Conservation (phyloP, 2,888 invertebrate genomes). For the Drosophila cracens region DNA sequence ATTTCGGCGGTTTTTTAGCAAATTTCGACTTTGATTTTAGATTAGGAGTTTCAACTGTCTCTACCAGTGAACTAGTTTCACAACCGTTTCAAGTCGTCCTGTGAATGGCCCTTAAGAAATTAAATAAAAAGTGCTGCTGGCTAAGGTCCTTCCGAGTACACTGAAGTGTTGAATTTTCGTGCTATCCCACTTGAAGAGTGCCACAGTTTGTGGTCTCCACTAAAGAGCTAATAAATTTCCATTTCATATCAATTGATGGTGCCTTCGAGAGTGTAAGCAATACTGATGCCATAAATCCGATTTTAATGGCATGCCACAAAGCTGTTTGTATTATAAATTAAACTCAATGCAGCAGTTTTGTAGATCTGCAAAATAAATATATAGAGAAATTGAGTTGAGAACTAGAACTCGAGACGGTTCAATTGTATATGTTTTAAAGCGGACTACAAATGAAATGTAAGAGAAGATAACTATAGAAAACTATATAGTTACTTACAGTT, state of each 20-base stretch:
- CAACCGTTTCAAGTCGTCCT: slow-evolving; percentile 4
- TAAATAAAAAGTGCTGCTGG: slow-evolving; percentile 24
- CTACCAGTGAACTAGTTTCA: slow-evolving; percentile 4
- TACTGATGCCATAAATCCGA: slow-evolving; percentile 40
- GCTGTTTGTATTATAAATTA: slow-evolving; percentile 10
- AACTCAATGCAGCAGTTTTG: neutral
- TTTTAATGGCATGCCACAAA: slow-evolving; percentile 48
- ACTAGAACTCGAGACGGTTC: neutral
- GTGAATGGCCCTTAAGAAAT: slow-evolving; percentile 44
- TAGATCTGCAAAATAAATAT: neutral
- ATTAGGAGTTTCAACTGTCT: slow-evolving; percentile 10
- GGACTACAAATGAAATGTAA: neutral
- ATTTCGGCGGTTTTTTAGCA: slow-evolving; percentile 58
- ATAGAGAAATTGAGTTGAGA: neutral
- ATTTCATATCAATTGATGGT: slow-evolving; percentile 54
- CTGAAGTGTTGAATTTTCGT: slow-evolving; percentile 17
- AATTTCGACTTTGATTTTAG: slow-evolving; percentile 63
- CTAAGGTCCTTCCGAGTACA: slow-evolving; percentile 30
- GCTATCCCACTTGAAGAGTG: neutral
- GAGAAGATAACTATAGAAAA: neutral
- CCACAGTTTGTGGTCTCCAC: slow-evolving; percentile 41
- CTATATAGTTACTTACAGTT: neutral
- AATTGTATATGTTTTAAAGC: neutral
- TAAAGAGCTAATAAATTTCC: slow-evolving; percentile 58
- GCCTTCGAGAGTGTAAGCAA: slow-evolving; percentile 23